These are phyloP conservation scores for Nomia melanderi DNA, from an alignment of 1,140 invertebrate genomes.

Conservation along the genomic window DNA sequence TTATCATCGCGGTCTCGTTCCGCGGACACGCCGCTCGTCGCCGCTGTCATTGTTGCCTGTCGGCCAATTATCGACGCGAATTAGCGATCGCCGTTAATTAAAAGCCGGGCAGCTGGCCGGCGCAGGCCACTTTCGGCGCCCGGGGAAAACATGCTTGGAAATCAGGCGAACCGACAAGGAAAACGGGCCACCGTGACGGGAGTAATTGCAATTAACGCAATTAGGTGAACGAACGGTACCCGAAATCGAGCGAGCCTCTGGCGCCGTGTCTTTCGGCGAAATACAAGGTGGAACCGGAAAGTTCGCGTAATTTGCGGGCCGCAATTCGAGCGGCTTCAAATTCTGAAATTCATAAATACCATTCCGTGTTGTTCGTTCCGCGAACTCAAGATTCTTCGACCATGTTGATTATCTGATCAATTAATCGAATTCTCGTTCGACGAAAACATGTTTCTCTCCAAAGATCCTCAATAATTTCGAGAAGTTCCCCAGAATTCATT, in stretches of 20 bases:
- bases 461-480: no score
- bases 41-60: slow-evolving; percentile 36
- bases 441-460: no score
- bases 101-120: slow-evolving; percentile 40
- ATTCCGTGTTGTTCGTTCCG: no score
- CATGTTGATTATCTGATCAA: no score
- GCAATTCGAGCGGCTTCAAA: no score
- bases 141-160: neutral
- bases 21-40: slow-evolving; percentile 15
- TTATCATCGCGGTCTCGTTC: slow-evolving; percentile 42
- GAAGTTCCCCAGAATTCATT: no score
- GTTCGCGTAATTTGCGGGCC: no score
- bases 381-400: no score
- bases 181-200: neutral
- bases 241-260: neutral
- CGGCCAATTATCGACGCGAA: slow-evolving; percentile 61
- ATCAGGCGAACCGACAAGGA: no score
- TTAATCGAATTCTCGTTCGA: no score
- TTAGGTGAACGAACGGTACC: neutral
- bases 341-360: no score
- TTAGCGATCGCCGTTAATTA: slow-evolving; percentile 63
- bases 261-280: neutral
- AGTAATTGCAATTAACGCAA: slow-evolving; percentile 16
- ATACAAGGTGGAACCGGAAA: neutral
- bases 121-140: neutral